Percentiles rank a stretch among this genome's conserved stretches.
Evolutionary conservation across 2,888 invertebrate species (phyloP).

Genomic region (Colletes collaris): DNA sequence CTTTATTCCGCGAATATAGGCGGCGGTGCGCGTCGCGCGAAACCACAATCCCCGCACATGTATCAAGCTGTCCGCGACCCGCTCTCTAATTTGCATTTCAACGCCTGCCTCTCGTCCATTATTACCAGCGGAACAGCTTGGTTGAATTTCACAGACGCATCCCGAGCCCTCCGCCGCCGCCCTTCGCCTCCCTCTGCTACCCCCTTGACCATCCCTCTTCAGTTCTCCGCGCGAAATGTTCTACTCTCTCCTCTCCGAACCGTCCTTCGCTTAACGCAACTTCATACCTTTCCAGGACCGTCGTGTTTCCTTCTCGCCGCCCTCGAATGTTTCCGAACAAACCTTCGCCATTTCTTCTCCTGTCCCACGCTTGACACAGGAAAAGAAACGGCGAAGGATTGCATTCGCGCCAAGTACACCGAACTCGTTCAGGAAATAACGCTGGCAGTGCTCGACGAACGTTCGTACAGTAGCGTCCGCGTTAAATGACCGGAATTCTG

Average conservation of each 20-base stretch:
- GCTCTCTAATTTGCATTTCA: conserved; percentile 82
- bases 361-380: neutral
- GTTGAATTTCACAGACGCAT: conserved; percentile 80
- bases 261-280: conserved; percentile 27
- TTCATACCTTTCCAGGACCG: conserved; percentile 41
- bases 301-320: neutral
- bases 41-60: conserved; percentile 81
- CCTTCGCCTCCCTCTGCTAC: conserved; percentile 10
- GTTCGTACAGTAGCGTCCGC: too few relatives aligned
- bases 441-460: too few relatives aligned
- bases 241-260: neutral
- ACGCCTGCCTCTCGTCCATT: conserved; percentile 81
- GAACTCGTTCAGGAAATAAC: too few relatives aligned
- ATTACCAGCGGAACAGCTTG: conserved; percentile 81
- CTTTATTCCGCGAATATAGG: conserved; percentile 78
- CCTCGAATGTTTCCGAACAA: neutral
- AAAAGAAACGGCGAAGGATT: too few relatives aligned
- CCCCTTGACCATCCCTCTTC: conserved; percentile 4
- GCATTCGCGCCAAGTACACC: too few relatives aligned
- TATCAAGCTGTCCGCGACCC: conserved; percentile 81
- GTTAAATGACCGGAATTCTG: too few relatives aligned
- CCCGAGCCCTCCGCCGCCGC: conserved; percentile 50
- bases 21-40: conserved; percentile 76
- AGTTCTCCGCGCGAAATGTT: neutral
- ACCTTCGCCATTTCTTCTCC: conserved; percentile 3